These are phyloP conservation scores for Zelleria hepariella DNA, from an alignment of 2,888 invertebrate genomes.

Conservation along the genomic window DNA sequence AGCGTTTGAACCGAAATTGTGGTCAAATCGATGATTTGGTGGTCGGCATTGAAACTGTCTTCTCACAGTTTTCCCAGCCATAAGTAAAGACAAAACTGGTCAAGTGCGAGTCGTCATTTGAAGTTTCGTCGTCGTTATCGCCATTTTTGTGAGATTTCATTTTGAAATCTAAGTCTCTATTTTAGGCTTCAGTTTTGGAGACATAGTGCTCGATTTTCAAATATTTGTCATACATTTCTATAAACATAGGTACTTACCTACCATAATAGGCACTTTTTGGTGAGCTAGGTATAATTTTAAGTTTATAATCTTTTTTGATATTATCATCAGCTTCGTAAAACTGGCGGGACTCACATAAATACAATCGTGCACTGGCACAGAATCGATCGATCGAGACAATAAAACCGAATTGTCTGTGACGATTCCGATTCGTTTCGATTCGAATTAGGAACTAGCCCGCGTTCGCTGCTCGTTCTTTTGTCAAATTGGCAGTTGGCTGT, in stretches of 20 bases:
- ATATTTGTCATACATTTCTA: too few species aligned
- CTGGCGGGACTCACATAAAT: background rate
- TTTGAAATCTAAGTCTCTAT: too few species aligned
- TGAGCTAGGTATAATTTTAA: too few species aligned
- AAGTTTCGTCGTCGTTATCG: too few species aligned
- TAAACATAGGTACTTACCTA: too few species aligned
- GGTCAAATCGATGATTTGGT: background rate
- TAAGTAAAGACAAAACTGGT: too few species aligned
- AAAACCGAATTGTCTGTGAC: slow-evolving; percentile 6
- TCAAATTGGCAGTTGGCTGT: slow-evolving; percentile 34
- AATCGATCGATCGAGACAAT: slow-evolving; percentile 4
- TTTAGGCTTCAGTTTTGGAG: too few species aligned
- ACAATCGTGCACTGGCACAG: background rate
- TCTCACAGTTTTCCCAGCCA: too few species aligned
- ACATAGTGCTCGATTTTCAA: too few species aligned
- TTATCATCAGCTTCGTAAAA: background rate
- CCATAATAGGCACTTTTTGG: too few species aligned
- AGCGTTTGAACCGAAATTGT: background rate
- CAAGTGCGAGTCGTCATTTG: too few species aligned
- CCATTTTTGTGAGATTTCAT: too few species aligned
- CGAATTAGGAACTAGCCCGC: slow-evolving; percentile 14
- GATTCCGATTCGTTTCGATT: slow-evolving; percentile 21
- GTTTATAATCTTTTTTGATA: background rate
- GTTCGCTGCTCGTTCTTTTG: slow-evolving; percentile 38
- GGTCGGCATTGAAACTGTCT: background rate